phyloP scores from a whole-genome alignment of 2,888 invertebrate species.

The Lycia hirtaria region DNA sequence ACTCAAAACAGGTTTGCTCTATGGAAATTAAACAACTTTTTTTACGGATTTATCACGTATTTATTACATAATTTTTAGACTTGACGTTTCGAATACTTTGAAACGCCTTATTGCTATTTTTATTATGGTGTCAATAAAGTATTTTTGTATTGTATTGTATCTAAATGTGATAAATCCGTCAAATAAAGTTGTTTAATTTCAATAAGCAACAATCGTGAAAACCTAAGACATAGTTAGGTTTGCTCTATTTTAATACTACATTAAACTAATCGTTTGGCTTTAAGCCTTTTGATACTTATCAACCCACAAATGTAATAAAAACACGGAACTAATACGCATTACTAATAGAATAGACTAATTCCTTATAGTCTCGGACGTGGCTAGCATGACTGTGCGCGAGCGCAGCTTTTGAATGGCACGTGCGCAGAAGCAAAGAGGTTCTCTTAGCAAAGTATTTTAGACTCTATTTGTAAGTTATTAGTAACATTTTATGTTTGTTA shows the following conservation, averaged over 20 bases:
- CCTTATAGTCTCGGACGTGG: slow-evolving; percentile 48
- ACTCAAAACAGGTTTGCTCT: too few species aligned
- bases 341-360: slow-evolving; percentile 58
- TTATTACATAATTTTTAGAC: too few species aligned
- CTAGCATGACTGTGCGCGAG: slow-evolving; percentile 49
- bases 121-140: too few species aligned
- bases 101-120: too few species aligned
- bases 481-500: not conserved
- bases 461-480: not conserved
- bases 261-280: not conserved
- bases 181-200: too few species aligned
- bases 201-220: too few species aligned
- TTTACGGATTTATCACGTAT: too few species aligned
- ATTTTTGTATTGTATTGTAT: too few species aligned
- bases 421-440: slow-evolving; percentile 10
- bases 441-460: slow-evolving; percentile 3
- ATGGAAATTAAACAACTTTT: too few species aligned
- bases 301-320: slow-evolving; percentile 32
- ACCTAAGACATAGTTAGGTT: too few species aligned
- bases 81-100: too few species aligned
- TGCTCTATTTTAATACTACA: not conserved
- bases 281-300: not conserved
- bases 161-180: too few species aligned
- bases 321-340: slow-evolving; percentile 58
- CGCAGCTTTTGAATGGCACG: slow-evolving; percentile 50